Evolutionary conservation across 1,140 invertebrate species (phyloP), one percentile per base, ranked within the genome.

Genomic region (Leucophenga varia): DNA sequence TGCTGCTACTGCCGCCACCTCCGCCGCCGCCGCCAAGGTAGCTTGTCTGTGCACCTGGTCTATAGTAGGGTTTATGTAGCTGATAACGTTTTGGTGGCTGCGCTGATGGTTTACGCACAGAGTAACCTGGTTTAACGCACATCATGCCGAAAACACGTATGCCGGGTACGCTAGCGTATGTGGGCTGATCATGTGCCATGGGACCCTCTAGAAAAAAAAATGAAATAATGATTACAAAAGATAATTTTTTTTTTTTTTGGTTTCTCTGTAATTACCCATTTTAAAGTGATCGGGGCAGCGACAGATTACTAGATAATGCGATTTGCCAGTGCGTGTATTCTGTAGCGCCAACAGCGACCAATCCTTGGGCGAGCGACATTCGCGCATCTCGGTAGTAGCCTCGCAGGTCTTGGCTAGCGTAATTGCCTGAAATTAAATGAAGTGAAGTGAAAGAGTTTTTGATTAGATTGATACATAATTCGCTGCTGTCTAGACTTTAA

Each of bases 101-200:
- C n/a, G 48, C 50, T 19, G 67, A 70, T 13, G 73, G 72, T 28
- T 74, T 74, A 17, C 71, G 57, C 14, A 74, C 57, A 1, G 68
- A 74, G 41, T 72, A 74, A 9, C 67, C 61, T 14, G 59, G 74
- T 35, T 72, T 74, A 0, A 89, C 86, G 74, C 93, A 94, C 84
- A 95, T 90, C 93, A 95, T 95, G 38, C 91, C 93, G 60, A 91
- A 95, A 3, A 95, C 91, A 50, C 91, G 80, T 48, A 94, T 93
- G 1, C 91, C 91, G 2, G 92, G 92, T 10, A 95, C 91, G 52
- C 91, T 90, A 1, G 92, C 93, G 69, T 95, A 95, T 0, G 90
- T 91, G 3, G 93, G 92, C 68, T 94, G 90, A 75, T 93, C 90
- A 74, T 95, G 93, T 12, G 88, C 90, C 83, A 94, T 91, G 43